These are phyloP conservation scores for Tuberolachnus salignus DNA, from an alignment of 2,888 invertebrate species.

Conservation along the genomic window DNA sequence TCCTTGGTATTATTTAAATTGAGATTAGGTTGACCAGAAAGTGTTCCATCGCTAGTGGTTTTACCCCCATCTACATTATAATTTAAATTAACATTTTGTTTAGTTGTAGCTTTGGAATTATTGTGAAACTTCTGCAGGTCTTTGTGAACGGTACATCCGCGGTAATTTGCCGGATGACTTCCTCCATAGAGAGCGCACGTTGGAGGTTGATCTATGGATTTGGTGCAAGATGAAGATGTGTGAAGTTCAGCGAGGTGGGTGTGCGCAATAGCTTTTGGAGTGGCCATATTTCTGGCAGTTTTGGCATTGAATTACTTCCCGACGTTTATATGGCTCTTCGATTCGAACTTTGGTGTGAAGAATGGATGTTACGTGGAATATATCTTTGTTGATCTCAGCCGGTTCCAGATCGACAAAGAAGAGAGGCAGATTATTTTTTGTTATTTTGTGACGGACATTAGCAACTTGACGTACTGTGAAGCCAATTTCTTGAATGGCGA, in stretches of 20 bases:
- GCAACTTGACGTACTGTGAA: constrained; percentile 12
- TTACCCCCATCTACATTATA: constrained; percentile 30
- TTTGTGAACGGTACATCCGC: constrained; percentile 1
- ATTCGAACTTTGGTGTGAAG: constrained; percentile 20
- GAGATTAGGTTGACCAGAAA: constrained; percentile 19
- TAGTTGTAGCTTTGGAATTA: constrained; percentile 13
- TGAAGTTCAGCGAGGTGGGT: constrained; percentile 21
- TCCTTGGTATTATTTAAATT: constrained; percentile 20
- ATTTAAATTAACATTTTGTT: constrained; percentile 24
- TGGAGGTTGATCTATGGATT: constrained; percentile 21
- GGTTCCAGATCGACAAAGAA: constrained; percentile 23
- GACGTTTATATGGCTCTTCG: constrained; percentile 1
- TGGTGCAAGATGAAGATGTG: constrained; percentile 12
- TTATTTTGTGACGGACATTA: constrained; percentile 22
- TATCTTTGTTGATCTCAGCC: constrained; percentile 6
- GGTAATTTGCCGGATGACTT: constrained; percentile 13
- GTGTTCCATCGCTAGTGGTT: constrained; percentile 31
- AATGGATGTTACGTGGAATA: constrained; percentile 13
- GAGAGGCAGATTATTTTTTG: constrained; percentile 4
- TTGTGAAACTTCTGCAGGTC: constrained; percentile 7
- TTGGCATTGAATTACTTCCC: constrained; percentile 7
- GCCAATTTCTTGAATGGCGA: constrained; percentile 18
- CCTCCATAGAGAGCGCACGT: constrained; percentile 26
- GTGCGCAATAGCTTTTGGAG: constrained; percentile 19
- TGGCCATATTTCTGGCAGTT: constrained; percentile 27